Base-by-base conservation (phyloP, 2,113 vertebrate species). In the Proteles cristata region DNA sequence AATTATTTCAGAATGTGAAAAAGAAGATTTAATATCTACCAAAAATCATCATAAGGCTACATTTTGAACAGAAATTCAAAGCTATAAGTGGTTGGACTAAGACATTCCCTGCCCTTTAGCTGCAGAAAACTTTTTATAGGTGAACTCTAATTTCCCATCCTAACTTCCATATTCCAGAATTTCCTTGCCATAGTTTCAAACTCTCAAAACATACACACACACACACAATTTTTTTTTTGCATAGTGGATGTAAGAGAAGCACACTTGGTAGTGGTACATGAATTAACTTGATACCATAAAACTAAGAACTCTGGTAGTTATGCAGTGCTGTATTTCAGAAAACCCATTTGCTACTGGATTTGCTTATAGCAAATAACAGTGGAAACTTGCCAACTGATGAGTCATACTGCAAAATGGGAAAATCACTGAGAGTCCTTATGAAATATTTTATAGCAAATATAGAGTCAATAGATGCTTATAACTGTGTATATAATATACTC, bases 271-370 rank as follows among this genome's bases (percentile, higher is more conserved):
- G 35, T 69, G 33, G 23, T 69, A 68, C 53, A 35, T 93, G 43
- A 83, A 65, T 63, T 71, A 55, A 31, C 77, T 79, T 58, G 31
- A n/a, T 68, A 31, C n/a, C 45, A 71, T 73, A 73, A 94, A 92
- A 68, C 28, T 63, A 61, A 65, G 12, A 35, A 15, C n/a, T 69
- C 50, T 71, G n/a, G 53, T 68, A 21, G 43, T 61, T 50, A 63
- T 33, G 28, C 61, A 63, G 45, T 65, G 14, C 48, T 97, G 95
- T 95, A 55, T 91, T 98, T 93, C 61, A 33, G 33, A 93, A 96
- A 97, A 94, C 84, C 77, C 86, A 84, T 97, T 97, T 98, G 90
- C 84, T 90, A 92, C 39, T 43, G 98, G 68, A 82, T 58, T 98
- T 96, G 58, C 83, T 88, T 68, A 35, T 48, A 96, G 81, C 86